Conservation (phyloP, 2,113 vertebrate genomes). For the Cynocephalus volans region DNA sequence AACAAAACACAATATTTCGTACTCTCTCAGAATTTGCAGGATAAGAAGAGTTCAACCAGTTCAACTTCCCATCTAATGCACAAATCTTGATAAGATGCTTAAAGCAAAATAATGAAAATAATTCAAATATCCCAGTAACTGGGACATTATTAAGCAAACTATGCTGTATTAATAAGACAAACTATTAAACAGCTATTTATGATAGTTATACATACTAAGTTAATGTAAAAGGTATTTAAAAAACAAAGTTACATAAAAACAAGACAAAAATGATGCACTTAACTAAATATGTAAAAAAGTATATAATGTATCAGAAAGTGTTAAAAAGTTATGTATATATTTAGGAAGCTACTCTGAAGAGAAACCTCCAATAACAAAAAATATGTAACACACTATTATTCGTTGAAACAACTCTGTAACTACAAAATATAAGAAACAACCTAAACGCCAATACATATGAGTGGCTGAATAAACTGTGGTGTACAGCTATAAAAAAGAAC, state of each 20-base stretch:
- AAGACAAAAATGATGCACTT: background rate
- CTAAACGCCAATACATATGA: background rate
- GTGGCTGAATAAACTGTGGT: background rate
- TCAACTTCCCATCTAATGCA: background rate
- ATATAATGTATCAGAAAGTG: background rate
- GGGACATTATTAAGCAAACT: background rate
- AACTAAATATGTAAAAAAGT: background rate
- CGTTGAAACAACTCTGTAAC: background rate
- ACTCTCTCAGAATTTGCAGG: background rate
- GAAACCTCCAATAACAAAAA: background rate
- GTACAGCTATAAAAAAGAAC: background rate
- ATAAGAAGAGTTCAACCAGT: background rate
- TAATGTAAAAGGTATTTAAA: background rate
- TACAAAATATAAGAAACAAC: background rate
- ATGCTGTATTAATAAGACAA: background rate
- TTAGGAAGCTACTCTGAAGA: background rate
- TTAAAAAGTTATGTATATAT: background rate
- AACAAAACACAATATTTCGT: background rate
- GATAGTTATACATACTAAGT: background rate
- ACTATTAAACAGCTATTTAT: background rate
- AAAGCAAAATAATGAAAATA: background rate
- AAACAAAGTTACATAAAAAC: background rate
- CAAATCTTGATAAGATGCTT: background rate
- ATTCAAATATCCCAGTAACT: background rate
- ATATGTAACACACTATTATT: background rate